Base-by-base conservation (phyloP, 2,113 vertebrate genomes). In the Hippolais icterina region DNA sequence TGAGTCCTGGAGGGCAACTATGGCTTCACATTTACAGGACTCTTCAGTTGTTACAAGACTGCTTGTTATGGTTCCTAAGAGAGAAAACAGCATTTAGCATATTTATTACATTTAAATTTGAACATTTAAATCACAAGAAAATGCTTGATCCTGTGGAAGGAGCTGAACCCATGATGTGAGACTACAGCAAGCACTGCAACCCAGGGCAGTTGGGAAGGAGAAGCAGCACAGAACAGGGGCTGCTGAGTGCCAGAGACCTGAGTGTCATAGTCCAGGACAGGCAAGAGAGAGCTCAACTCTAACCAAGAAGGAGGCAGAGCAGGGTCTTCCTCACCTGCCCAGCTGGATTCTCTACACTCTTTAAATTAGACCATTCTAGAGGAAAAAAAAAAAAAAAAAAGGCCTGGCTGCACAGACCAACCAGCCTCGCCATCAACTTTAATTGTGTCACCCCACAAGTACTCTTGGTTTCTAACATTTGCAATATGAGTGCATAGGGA, bases 11-110 rank as follows among this genome's bases (percentile, higher is more conserved):
- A 99, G 98, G 9, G 97, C 98, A 98, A 98, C 93, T 10, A 98
- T 98, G 91, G 98, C 98, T 92, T 99, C 98, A 93, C 99, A 99
- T 41, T 98, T 98, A 92, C 99, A 99, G 21, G 98, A 98, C 50
- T 99, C 97, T 77, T 98, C 98, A 81, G 93, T 96, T 87, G 98
- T 96, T 87, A 98, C 17, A 19, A 98, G 97, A 70, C 95, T 98
- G 91, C 97, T 98, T 5, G 90, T 97, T 97, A 97, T 89, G 96
- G 98, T 98, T 98, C 98, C 96, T 91, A 94, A 64, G 42, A 87
- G 18, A 91, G 70, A 86, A 81, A 93, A 66, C 4, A 49, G 66
- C 21, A 87, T 72, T 70, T 33, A 93, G 41, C 65, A 15, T 15
- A 46, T 79, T 84, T 79, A 4, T 60, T 52, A 35, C 54, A 86